Evolutionary conservation across 2,113 vertebrate genomes (phyloP).

Genomic region (Odocoileus virginianus): DNA sequence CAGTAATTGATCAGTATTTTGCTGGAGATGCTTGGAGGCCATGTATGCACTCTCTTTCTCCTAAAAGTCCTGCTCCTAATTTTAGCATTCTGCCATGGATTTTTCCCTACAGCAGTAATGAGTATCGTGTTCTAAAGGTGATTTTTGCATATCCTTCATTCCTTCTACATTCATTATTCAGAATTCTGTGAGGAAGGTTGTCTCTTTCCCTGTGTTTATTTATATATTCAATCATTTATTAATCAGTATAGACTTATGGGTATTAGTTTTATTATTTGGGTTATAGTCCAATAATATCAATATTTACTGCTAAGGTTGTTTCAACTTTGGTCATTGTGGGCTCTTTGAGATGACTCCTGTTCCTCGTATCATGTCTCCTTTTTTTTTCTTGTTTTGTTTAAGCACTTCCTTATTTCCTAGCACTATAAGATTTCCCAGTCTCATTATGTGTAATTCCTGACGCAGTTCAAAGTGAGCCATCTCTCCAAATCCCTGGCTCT

Average conservation of each 20-base stretch:
- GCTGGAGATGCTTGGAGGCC: background rate
- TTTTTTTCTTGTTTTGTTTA: background rate
- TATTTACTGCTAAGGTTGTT: background rate
- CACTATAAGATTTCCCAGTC: background rate
- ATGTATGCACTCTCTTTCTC: background rate
- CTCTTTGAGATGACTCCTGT: background rate
- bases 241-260: background rate
- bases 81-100: background rate
- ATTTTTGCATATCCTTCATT: background rate
- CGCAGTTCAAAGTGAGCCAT: background rate
- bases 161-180: background rate
- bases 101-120: background rate
- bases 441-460: background rate
- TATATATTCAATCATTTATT: background rate
- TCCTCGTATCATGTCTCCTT: background rate
- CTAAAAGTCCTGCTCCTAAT: background rate
- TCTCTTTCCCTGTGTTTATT: background rate
- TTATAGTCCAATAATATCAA: background rate
- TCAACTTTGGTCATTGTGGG: background rate
- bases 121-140: background rate
- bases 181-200: background rate
- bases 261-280: background rate
- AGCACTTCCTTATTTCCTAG: background rate
- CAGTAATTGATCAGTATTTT: background rate
- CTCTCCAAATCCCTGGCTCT: background rate